Conservation (phyloP, 2,888 invertebrate species). For the Protodeltote pygarga region DNA sequence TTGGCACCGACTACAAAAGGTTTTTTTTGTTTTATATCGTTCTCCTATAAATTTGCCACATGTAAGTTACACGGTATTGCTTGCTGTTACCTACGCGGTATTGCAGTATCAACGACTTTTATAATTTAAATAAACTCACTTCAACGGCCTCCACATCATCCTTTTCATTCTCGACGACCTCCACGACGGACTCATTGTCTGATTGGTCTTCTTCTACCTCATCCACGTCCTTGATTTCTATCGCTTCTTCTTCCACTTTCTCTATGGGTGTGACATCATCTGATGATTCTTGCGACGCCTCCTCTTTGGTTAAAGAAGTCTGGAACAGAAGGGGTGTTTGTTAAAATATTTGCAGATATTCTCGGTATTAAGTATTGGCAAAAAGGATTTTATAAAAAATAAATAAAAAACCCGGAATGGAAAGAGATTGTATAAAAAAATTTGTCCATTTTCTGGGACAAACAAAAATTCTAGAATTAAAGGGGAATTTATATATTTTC, state of each 20-base stretch:
- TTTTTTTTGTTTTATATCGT: too few species aligned
- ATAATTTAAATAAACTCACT: conserved; percentile 58
- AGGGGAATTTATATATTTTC: too few species aligned
- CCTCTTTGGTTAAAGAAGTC: conserved; percentile 71
- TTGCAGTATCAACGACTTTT: too few species aligned
- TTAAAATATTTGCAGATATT: not conserved
- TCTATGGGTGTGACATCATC: conserved; percentile 58
- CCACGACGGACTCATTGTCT: conserved; percentile 76
- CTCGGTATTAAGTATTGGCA: not conserved
- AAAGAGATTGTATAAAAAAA: too few species aligned
- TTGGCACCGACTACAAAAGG: too few species aligned
- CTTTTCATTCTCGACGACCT: conserved; percentile 66
- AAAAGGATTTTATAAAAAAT: not conserved
- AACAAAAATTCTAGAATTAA: too few species aligned
- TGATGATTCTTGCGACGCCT: conserved; percentile 38
- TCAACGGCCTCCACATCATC: conserved; percentile 65
- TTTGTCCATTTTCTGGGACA: too few species aligned
- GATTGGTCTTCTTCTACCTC: conserved; percentile 71
- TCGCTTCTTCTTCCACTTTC: conserved; percentile 64
- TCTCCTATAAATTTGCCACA: too few species aligned
- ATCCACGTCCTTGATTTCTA: conserved; percentile 81
- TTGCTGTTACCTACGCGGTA: too few species aligned
- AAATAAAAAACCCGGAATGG: not conserved
- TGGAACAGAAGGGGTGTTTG: conserved; percentile 36
- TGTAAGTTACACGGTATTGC: too few species aligned